Evolutionary conservation across 2,888 invertebrate species (phyloP).

Genomic region (Erebia epiphron): DNA sequence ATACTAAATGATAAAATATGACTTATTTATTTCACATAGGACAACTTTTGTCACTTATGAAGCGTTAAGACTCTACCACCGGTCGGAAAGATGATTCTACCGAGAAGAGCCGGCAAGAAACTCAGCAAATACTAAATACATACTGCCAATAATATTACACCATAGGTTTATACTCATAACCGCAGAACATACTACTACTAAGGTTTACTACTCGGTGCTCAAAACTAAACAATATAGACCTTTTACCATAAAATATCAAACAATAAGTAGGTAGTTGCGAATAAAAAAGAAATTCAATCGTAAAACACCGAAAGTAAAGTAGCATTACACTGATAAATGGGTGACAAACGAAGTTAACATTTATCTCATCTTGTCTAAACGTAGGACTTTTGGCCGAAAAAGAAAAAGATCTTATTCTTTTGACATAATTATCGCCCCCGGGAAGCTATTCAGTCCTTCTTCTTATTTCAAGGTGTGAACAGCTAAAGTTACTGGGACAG

Average conservation of each 20-base stretch:
- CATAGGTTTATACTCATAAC: too few species aligned
- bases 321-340: neutral
- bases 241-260: neutral
- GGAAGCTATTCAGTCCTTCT: conserved; percentile 24
- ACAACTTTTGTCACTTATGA: too few species aligned
- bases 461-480: conserved; percentile 29
- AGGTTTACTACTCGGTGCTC: too few species aligned
- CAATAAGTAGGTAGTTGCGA: neutral
- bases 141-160: too few species aligned
- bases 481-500: conserved; percentile 22
- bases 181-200: too few species aligned
- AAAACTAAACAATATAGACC: too few species aligned
- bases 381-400: conserved; percentile 9
- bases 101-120: too few species aligned
- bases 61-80: too few species aligned
- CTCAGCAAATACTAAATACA: too few species aligned
- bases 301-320: neutral
- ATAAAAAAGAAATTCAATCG: neutral
- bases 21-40: too few species aligned
- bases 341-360: neutral
- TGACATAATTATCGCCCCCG: conserved; percentile 32
- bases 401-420: conserved; percentile 29
- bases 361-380: neutral
- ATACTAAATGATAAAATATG: too few species aligned
- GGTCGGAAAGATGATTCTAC: too few species aligned